Evolutionary conservation across 2,888 invertebrate species (phyloP), one percentile per base, ranked within the genome.

Genomic region (Selenia dentaria): DNA sequence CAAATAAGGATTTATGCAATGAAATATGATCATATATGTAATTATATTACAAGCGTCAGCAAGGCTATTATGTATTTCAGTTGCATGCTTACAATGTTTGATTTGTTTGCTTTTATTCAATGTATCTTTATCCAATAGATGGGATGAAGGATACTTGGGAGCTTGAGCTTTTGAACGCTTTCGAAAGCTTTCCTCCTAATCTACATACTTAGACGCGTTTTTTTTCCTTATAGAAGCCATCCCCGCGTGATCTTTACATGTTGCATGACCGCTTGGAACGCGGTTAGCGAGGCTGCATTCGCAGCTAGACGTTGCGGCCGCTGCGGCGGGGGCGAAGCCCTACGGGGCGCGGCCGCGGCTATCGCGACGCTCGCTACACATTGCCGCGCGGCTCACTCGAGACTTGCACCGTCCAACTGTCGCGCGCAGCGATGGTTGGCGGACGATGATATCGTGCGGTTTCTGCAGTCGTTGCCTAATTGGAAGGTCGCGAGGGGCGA

Each of bases 391-490:
- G 63, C 65, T 6, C 63, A 59, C 20, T 63, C 67, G 43, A 71
- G 72, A 57, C 69, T 37, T 60, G 59, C 70, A 22, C 59, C 74
- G 47, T 27, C 18, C 50, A 51, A 33, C 51, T 49, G 52, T 6
- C 58, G 54, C 38, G 77, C 79, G 22, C 64, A 73, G 3, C 67
- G 74, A 42, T 85, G 98, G 98, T 92, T 98, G 0, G 96, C 97
- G 60, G 98, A 99, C 81, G 97, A 97, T 66, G 98, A 99, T 74
- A 98, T 99, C 51, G 97, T 96, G 71, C 90, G 98, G 39, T 97
- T 98, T 83, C 93, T 99, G 62, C 97, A 96, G 94, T 94, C 92
- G 61, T 83, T 90, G 62, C 78, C 82, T 34, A 86, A 86, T 64
- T 88, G 85, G 78, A 53, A 59, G 10, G 69, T 73, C 1, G 79